Percentiles rank a stretch among this genome's conserved stretches.
Evolutionary conservation across 2,888 invertebrate genomes (phyloP).

Genomic region (Lasioglossum calceatum): DNA sequence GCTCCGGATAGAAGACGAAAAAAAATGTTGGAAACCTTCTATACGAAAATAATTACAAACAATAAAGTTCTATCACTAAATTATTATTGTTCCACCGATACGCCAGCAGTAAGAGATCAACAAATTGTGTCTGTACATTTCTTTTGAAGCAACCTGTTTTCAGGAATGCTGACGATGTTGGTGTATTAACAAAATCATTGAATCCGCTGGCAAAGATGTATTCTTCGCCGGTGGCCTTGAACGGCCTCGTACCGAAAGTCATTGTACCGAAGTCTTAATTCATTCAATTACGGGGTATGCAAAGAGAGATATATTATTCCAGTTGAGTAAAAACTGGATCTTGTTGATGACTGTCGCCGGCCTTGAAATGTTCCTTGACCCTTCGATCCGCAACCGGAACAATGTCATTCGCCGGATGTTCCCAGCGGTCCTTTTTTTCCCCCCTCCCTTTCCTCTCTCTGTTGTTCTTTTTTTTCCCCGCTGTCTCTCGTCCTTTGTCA

Average conservation of each 20-base stretch:
- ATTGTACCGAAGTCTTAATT: constrained; percentile 14
- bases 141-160: not conserved
- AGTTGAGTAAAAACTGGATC: constrained; percentile 15
- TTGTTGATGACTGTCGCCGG: constrained; percentile 2
- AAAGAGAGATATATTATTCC: constrained; percentile 18
- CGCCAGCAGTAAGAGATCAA: not conserved
- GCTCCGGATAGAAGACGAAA: not conserved
- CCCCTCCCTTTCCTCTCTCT: not conserved
- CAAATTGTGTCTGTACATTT: not conserved
- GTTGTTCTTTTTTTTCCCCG: not conserved
- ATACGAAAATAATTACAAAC: not conserved
- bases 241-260: constrained; percentile 17
- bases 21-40: no score
- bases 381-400: constrained; percentile 17
- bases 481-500: not conserved
- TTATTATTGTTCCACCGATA: not conserved
- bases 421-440: not conserved
- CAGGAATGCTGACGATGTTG: not conserved
- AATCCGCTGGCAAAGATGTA: not conserved
- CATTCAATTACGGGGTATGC: constrained; percentile 20
- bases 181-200: not conserved
- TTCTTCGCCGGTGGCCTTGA: constrained; percentile 2
- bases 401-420: constrained; percentile 18
- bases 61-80: not conserved
- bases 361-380: constrained; percentile 20